These are phyloP conservation scores for Dione vanillae DNA, from an alignment of 2,888 invertebrate genomes.

Conservation along the genomic window DNA sequence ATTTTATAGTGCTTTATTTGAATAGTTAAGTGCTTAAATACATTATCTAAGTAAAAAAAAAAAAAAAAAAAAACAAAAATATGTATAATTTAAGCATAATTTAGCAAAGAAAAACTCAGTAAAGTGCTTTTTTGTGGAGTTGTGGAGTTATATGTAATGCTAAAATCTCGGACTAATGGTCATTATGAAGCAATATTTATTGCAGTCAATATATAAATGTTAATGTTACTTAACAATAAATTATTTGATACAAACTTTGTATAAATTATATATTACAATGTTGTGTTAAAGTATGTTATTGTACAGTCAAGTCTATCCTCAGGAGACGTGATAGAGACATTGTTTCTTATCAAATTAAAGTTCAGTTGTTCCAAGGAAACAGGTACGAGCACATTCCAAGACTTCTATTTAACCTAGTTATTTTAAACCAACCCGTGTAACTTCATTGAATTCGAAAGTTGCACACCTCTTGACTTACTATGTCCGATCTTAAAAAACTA, in stretches of 20 bases:
- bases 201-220: not conserved
- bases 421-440: constrained; percentile 8
- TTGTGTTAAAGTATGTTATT: not conserved
- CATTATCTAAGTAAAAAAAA: not conserved
- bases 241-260: not conserved
- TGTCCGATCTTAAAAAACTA: not conserved
- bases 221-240: not conserved
- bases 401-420: constrained; percentile 2
- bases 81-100: too few species aligned
- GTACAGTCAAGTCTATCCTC: constrained; percentile 1
- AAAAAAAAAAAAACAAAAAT: too few species aligned
- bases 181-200: not conserved
- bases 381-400: constrained; percentile 8
- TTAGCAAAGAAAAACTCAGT: too few species aligned
- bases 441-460: constrained; percentile 3
- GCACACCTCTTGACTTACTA: not conserved
- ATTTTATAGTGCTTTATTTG: not conserved
- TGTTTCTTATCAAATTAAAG: constrained; percentile 22
- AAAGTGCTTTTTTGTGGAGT: too few species aligned
- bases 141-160: too few species aligned
- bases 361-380: constrained; percentile 2
- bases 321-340: not conserved
- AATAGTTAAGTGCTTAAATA: not conserved
- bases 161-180: too few species aligned
- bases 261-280: not conserved